These are phyloP conservation scores for Spinibarbus caldwelli DNA, from an alignment of 2,797 vertebrate species.

Conservation along the genomic window DNA sequence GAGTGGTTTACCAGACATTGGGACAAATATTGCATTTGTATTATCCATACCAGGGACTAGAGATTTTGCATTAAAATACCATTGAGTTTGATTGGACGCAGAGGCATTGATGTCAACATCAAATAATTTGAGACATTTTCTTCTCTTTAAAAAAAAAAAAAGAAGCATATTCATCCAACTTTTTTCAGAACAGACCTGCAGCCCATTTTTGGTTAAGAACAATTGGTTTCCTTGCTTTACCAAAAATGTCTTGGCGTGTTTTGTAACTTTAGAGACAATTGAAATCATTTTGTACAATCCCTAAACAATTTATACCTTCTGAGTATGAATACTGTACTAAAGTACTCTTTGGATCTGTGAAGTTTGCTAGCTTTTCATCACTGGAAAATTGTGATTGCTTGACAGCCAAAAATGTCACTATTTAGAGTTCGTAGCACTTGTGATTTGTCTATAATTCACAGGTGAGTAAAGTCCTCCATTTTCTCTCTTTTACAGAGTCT, in stretches of 20 bases:
- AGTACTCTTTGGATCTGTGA: neutral
- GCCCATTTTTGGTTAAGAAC: too few relatives aligned
- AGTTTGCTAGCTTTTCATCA: neutral
- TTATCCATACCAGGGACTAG: neutral
- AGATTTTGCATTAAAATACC: too few relatives aligned
- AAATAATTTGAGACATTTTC: neutral
- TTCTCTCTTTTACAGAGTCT: neutral
- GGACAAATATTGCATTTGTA: neutral
- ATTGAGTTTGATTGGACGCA: neutral
- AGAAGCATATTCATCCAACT: neutral
- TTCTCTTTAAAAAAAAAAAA: neutral
- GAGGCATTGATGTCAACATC: neutral
- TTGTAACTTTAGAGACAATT: neutral
- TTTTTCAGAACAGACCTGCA: neutral
- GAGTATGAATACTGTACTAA: neutral
- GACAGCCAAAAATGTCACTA: neutral
- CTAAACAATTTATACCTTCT: neutral
- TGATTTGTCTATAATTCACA: neutral
- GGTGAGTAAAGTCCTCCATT: neutral
- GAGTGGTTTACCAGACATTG: neutral
- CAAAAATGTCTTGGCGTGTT: neutral
- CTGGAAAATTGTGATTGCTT: neutral
- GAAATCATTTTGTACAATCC: neutral
- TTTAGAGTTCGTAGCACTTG: slow-evolving; percentile 5
- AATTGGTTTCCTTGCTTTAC: neutral